These are phyloP conservation scores for Lasioglossum lativentre DNA, from an alignment of 2,888 invertebrate genomes.

Conservation along the genomic window DNA sequence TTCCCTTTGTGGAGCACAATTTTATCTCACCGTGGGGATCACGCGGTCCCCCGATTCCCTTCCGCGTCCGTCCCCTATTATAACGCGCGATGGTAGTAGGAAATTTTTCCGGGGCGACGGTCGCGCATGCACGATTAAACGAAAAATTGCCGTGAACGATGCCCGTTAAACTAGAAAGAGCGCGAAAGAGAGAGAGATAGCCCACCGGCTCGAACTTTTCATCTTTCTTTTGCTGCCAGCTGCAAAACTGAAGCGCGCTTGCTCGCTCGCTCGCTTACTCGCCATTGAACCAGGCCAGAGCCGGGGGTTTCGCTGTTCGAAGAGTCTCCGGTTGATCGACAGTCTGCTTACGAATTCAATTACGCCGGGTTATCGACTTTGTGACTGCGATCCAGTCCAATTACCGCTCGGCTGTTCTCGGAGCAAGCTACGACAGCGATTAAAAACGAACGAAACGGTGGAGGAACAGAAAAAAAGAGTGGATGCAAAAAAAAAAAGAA, in stretches of 20 bases:
- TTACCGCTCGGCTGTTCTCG: conserved; percentile 57
- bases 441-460: conserved; percentile 46
- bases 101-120: conserved; percentile 45
- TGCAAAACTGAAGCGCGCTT: conserved; percentile 49
- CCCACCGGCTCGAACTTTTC: conserved; percentile 41
- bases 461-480: conserved; percentile 36
- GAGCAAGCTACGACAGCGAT: conserved; percentile 64
- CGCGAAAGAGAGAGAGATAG: not conserved
- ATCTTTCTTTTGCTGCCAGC: conserved; percentile 58
- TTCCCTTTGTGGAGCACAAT: conserved; percentile 43
- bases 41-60: conserved; percentile 25
- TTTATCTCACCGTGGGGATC: conserved; percentile 56
- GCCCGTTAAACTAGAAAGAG: not conserved
- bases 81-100: conserved; percentile 34
- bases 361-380: conserved; percentile 70
- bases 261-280: too few species aligned
- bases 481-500: not conserved
- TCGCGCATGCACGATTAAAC: conserved; percentile 59
- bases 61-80: conserved; percentile 43
- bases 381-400: conserved; percentile 69
- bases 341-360: conserved; percentile 72
- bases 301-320: conserved; percentile 32
- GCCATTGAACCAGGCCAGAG: conserved; percentile 37
- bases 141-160: conserved; percentile 58
- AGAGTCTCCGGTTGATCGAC: conserved; percentile 66